A percentile compares a stretch with the other conserved stretches of the same genome.
phyloP scores from a whole-genome alignment of 2,113 vertebrate species.

The Notechis scutatus region DNA sequence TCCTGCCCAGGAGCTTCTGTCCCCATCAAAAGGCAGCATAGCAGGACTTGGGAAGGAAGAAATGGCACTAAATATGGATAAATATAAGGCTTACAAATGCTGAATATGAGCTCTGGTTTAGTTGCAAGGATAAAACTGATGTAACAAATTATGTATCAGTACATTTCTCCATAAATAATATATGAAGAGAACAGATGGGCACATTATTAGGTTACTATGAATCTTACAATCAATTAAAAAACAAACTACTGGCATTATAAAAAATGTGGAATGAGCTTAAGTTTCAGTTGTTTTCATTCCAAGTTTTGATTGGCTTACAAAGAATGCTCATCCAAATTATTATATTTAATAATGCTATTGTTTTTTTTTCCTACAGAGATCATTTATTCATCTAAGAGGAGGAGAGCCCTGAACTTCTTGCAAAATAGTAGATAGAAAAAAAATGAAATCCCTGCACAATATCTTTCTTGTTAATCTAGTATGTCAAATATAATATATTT shows the following conservation, averaged over 20 bases:
- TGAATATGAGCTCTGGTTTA: neutral
- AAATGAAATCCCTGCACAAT: neutral
- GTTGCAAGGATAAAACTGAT: neutral
- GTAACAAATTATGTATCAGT: neutral
- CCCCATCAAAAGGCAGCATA: neutral
- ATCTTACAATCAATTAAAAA: neutral
- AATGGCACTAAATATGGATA: neutral
- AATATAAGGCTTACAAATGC: neutral
- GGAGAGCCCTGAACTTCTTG: neutral
- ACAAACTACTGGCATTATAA: neutral
- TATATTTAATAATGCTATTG: neutral
- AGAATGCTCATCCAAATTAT: neutral
- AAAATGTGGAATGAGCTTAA: neutral
- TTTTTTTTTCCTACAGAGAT: neutral
- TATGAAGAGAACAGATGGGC: neutral
- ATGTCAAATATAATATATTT: neutral
- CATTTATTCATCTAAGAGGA: neutral
- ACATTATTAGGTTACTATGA: neutral
- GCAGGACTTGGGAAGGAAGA: neutral
- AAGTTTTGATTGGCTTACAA: neutral
- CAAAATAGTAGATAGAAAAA: neutral
- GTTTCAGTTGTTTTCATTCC: neutral
- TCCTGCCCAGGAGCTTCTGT: neutral
- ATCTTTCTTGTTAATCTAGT: neutral
- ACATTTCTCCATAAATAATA: neutral